phyloP scores from a whole-genome alignment of 2,113 vertebrate genomes.

The Amblyopsis rosae region DNA sequence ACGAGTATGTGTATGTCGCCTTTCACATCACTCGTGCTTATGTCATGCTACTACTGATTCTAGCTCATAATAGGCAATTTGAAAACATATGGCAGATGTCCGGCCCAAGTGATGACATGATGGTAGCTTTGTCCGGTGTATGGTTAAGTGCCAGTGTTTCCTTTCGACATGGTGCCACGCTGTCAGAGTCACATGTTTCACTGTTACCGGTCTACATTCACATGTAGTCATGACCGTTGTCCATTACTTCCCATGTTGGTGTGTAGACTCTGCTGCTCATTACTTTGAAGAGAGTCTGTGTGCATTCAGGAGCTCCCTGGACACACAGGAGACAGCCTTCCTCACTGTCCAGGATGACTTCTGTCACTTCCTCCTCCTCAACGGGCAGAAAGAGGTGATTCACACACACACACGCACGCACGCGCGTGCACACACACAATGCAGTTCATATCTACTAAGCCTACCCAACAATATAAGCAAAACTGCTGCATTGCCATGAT shows the following conservation, averaged over 20 bases:
- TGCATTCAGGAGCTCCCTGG: slow-evolving; percentile 55
- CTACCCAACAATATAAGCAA: background rate
- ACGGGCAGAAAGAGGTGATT: slow-evolving; percentile 61
- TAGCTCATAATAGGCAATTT: slow-evolving; percentile 13
- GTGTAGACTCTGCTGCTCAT: slow-evolving; percentile 64
- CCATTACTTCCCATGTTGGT: slow-evolving; percentile 8
- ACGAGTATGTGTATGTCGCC: slow-evolving; percentile 33
- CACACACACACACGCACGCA: slow-evolving; percentile 1
- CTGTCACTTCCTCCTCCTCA: slow-evolving; percentile 74
- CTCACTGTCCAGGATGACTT: slow-evolving; percentile 75
- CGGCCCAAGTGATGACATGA: background rate
- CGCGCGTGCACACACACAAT: background rate
- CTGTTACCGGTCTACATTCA: background rate
- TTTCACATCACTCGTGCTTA: slow-evolving; percentile 36
- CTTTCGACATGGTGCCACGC: background rate
- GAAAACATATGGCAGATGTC: background rate
- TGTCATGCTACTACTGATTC: background rate
- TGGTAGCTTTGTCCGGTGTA: background rate
- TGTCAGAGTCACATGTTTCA: background rate
- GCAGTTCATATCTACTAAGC: background rate
- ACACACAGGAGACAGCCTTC: slow-evolving; percentile 55
- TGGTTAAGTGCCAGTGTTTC: background rate
- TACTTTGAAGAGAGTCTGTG: slow-evolving; percentile 76
- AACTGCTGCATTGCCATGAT: background rate
- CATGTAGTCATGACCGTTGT: background rate